Base-by-base conservation (phyloP, 2,888 invertebrate species). In the Agriopis marginaria region DNA sequence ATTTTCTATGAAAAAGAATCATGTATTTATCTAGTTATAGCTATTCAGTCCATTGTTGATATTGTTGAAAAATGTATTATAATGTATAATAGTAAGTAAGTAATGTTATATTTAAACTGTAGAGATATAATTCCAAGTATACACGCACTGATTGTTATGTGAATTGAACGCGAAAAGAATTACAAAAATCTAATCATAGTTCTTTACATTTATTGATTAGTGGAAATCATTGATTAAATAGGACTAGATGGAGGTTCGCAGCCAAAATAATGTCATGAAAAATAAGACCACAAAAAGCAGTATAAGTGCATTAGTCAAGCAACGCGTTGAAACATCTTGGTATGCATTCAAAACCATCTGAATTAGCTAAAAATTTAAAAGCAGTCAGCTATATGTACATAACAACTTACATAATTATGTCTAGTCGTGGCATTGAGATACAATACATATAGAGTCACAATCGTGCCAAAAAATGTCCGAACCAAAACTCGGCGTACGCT, bases 21-120 rank as follows among this genome's bases (percentile, higher is more conserved):
- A 82, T 84, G 84, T 89, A 89, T 90, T 89, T 89, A 88, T 90
- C 87, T 89, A 89, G 86, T 88, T 81, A 85, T 89, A 91, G 86
- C 87, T 86, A 89, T 84, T 81, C 80, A 90, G 93, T 93, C 93
- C 93, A 94, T 93, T 93, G 93, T 94, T 93, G 91, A 92, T 93
- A 92, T 92, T 93, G 93, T 94, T 94, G 89, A 92, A 88, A 92
- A 92, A 89, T 92, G 90, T 93, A 92, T 89, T 81, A 83, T 89
- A 86, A 82, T 85, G 85, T 87, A 86, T 86, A 84, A 77, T 78
- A 69, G 68, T 65, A 54, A 65, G 66, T 51, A 51, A 44, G 5
- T 71, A 71, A 68, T 72, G 69, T 69, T 68, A 56, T 72, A 71
- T 66, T 65, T 63, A 55, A 68, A 72, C 49, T 67, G 62, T 75